Percentiles rank a stretch among this genome's conserved stretches.
phyloP scores from a whole-genome alignment of 2,113 vertebrate genomes.

The Anoplopoma fimbria region DNA sequence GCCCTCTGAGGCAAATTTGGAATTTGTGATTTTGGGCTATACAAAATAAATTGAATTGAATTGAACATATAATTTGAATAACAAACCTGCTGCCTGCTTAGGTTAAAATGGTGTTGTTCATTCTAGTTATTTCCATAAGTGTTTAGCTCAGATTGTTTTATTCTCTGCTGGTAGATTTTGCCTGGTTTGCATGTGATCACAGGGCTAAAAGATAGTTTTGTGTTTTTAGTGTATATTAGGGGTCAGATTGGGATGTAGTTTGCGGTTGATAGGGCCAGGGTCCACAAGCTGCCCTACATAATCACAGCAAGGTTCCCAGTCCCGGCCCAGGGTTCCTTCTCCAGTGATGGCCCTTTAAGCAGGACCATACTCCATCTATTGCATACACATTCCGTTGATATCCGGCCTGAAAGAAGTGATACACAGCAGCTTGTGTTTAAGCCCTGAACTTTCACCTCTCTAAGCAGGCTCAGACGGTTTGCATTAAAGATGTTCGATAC shows the following conservation, averaged over 20 bases:
- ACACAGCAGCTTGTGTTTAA: neutral
- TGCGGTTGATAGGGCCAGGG: neutral
- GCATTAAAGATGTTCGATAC: neutral
- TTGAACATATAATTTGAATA: too few species aligned
- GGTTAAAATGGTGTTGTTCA: too few species aligned
- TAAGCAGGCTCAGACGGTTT: neutral
- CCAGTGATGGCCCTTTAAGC: too few species aligned
- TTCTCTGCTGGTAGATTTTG: neutral
- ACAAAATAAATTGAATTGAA: too few species aligned
- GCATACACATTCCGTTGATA: neutral
- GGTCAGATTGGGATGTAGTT: neutral
- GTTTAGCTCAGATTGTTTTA: neutral
- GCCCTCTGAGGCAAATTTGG: too few species aligned
- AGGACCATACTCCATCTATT: neutral
- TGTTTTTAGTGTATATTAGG: neutral
- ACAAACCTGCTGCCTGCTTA: too few species aligned
- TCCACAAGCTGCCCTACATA: neutral
- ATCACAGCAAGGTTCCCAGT: neutral
- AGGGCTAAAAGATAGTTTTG: neutral
- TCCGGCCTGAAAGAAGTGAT: neutral
- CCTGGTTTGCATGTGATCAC: neutral
- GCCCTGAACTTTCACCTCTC: too few species aligned
- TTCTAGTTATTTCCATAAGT: too few species aligned
- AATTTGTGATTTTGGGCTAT: too few species aligned
- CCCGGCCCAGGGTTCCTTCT: neutral